Evolutionary conservation across 1,140 invertebrate species (phyloP), one percentile per base, ranked within the genome.

Genomic region (Lepidurus packardi): DNA sequence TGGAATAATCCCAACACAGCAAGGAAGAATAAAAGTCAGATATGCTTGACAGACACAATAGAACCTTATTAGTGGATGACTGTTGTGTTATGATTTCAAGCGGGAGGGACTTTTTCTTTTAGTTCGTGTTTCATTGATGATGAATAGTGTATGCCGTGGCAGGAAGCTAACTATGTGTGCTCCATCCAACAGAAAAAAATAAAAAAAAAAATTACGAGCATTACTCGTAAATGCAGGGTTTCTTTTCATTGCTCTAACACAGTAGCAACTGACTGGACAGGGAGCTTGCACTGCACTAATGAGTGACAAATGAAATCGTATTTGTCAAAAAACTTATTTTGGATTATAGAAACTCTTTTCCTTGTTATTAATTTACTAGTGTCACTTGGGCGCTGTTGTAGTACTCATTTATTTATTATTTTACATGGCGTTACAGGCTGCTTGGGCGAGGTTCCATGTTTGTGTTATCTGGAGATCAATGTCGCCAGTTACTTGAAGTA

Each of bases 401-500:
- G 9, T 75, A n/a, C 74, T 75, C 34, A 13, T 42, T 75, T n/a
- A 13, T n/a, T 25, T 77, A 75, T 73, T 65, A 10, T 80, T 79
- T 77, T 47, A 65, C 77, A 76, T 80, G 87, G 85, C 80, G 73
- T 82, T 82, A 74, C 89, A 95, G 94, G 79, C 89, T 94, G 83
- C 86, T 97, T 9, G 89, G 91, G 21, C 88, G 95, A 73, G 95
- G 95, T 16, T 95, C 94, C 0, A 97, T 97, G 95, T 96, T 96
- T 86, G 93, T 98, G 2, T 90, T 95, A 80, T 97, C 94, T 0
- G 85, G 87, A 43, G 84, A 88, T 25, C 94, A 97, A 83, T 91
- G 95, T 79, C 85, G 88, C 80, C 84, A 86, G 78, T 86, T 97
- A 76, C 86, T 94, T 81, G 83, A 84, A 47, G 80, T 85, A 7